Base-by-base conservation (phyloP, 2,113 vertebrate species). In the Pseudorectes ferrugineus region DNA sequence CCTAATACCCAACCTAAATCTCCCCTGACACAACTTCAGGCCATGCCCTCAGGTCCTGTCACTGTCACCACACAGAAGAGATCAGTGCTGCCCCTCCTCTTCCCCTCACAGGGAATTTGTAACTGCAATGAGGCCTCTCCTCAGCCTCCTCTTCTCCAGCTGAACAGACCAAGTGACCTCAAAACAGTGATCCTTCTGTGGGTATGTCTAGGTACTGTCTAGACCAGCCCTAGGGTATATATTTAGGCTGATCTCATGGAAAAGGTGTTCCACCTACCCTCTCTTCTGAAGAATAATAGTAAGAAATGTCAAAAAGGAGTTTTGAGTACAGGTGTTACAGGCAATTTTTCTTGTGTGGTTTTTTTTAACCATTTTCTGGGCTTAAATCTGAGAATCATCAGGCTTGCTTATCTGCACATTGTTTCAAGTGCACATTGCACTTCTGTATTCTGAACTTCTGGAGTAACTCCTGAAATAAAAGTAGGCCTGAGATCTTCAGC, bases 301-400 rank as follows among this genome's bases (percentile, higher is more conserved):
- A 63, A 78, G 42, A 71, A 85, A 57, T 49, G 17, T 82, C 21
- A 58, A 92, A 59, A 91, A 72, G 17, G 70, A 46, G 42, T 61
- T 90, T n/a, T 54, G 13, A 83, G 14, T 31, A 22, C 20, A 51
- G 15, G 2, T 61, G 14, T 73, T 82, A 10, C 8, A 52, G 24
- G 14, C 14, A 38, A 10, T 74, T 68, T 43, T 73, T 65, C 25
- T 49, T 52, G 8, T 52, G 9, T 3, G 18, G 2, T 24, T 85
- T 48, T 95, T 93, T 65, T 14, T 0, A 20, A 97, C 89, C 67
- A 67, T 96, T 97, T 77, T 95, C 65, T 93, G 81, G 35, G 29
- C 95, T 93, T 73, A 83, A 94, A 94, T 85, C 68, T 95, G 87
- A 76, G 80, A 93, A 55, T 76, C 43, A 52, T 91, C 75, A 43